phyloP scores from a whole-genome alignment of 2,888 invertebrate species.

The Cataglyphis albicans region DNA sequence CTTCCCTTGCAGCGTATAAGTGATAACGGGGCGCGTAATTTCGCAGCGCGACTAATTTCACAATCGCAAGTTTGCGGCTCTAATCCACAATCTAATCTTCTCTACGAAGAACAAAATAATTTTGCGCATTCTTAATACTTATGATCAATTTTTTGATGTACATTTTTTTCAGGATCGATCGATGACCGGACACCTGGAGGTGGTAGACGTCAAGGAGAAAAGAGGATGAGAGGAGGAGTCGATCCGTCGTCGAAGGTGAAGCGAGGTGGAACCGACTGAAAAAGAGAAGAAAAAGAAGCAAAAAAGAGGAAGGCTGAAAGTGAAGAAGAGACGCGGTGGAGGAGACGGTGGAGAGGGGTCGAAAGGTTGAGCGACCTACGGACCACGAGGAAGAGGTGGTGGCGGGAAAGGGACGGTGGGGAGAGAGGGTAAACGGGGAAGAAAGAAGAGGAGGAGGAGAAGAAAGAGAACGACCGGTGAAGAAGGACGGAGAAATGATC shows the following conservation, averaged over 20 bases:
- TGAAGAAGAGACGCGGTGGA: slow-evolving; percentile 40
- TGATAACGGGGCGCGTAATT: slow-evolving; percentile 21
- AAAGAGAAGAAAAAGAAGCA: slow-evolving; percentile 36
- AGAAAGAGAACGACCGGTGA: slow-evolving; percentile 37
- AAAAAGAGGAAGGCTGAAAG: slow-evolving; percentile 43
- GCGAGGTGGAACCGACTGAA: slow-evolving; percentile 40
- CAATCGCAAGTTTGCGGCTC: background rate
- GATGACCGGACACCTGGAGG: slow-evolving; percentile 28
- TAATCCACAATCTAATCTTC: background rate
- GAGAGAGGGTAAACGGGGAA: slow-evolving; percentile 30
- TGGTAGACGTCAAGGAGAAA: slow-evolving; percentile 49
- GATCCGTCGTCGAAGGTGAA: slow-evolving; percentile 53
- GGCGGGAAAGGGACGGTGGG: slow-evolving; percentile 34
- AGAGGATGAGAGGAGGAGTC: slow-evolving; percentile 56
- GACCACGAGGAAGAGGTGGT: slow-evolving; percentile 60
- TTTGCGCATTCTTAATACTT: background rate
- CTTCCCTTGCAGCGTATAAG: background rate
- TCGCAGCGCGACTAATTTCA: slow-evolving; percentile 8
- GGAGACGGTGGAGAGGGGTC: slow-evolving; percentile 62
- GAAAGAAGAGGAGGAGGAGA: slow-evolving; percentile 33
- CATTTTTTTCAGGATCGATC: slow-evolving; percentile 62
- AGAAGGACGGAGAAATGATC: slow-evolving; percentile 79
- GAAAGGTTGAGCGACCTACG: slow-evolving; percentile 71
- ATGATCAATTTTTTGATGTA: slow-evolving; percentile 22
- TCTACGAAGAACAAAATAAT: background rate